Conservation (phyloP, 92 coral and sea anemone species). For the Porites divaricata region DNA sequence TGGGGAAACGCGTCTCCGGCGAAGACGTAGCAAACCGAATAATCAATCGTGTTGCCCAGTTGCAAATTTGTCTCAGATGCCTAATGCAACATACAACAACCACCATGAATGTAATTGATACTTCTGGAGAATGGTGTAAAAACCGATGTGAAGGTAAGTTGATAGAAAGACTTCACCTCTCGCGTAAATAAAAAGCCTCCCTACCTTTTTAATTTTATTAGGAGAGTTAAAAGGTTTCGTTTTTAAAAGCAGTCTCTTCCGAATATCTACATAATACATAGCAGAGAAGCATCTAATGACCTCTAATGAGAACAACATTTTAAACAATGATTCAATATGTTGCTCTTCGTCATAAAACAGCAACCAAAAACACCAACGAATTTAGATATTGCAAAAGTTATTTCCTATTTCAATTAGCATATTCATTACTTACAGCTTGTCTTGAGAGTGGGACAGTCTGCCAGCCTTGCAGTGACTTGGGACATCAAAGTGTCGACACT, state of each 20-base stretch:
- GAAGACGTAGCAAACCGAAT: conserved; percentile 25
- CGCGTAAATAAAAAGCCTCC: background rate
- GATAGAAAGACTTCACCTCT: background rate
- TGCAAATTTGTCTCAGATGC: conserved; percentile 38
- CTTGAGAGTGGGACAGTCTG: conserved; percentile 26
- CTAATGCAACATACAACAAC: conserved; percentile 28
- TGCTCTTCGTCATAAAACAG: background rate
- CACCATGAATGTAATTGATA: conserved; percentile 15
- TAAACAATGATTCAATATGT: background rate
- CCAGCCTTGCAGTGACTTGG: conserved; percentile 30
- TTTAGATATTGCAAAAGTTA: background rate
- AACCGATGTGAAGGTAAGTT: conserved; percentile 41
- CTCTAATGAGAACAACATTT: no score
- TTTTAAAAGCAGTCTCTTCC: background rate
- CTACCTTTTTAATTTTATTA: background rate
- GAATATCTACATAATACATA: no score
- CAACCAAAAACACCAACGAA: background rate
- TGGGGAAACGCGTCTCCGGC: conserved; percentile 27
- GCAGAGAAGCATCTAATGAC: no score
- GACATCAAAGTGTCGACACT: conserved; percentile 15
- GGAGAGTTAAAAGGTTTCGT: background rate
- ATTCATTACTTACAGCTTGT: background rate
- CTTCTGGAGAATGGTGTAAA: conserved; percentile 35
- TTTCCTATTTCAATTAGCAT: no score
- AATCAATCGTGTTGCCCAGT: conserved; percentile 22